Percentiles rank a stretch among this genome's conserved stretches.
These are phyloP conservation scores for Cryptomyrus ogoouensis DNA, from an alignment of 2,113 vertebrate genomes.

Conservation along the genomic window DNA sequence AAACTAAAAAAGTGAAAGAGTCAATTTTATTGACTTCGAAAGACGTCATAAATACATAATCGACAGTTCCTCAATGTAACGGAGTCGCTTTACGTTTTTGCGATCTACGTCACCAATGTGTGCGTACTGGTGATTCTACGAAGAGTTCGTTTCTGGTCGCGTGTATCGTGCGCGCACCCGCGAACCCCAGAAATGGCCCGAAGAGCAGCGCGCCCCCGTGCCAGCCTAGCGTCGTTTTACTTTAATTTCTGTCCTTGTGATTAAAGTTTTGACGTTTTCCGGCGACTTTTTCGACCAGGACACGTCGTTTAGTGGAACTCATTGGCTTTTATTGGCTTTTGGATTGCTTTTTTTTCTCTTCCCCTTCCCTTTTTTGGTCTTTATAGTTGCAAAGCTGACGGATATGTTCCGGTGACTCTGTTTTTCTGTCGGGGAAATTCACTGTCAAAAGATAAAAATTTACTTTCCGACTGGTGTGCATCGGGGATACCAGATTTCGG, in stretches of 20 bases:
- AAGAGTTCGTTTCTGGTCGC: neutral
- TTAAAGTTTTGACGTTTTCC: neutral
- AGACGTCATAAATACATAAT: neutral
- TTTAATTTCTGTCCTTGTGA: neutral
- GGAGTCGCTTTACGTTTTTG: neutral
- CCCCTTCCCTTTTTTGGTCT: neutral
- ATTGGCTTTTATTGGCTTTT: neutral
- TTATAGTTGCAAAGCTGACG: conserved; percentile 26
- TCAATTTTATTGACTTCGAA: neutral
- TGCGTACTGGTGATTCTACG: neutral
- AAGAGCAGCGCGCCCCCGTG: neutral
- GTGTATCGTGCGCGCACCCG: conserved; percentile 6
- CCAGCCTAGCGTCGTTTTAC: neutral
- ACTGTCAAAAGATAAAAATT: conserved; percentile 44
- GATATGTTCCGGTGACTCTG: conserved; percentile 56
- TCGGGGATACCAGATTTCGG: conserved; percentile 20
- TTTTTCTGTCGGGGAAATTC: conserved; percentile 62
- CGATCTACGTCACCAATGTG: neutral
- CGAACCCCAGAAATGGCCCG: conserved; percentile 9
- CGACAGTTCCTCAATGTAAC: neutral
- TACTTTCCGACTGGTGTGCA: conserved; percentile 38
- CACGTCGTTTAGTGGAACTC: neutral
- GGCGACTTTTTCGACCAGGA: neutral
- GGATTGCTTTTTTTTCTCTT: neutral
- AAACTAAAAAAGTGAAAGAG: neutral